phyloP scores from a whole-genome alignment of 1,140 invertebrate species.

The Aphelenchoides fujianensis region DNA sequence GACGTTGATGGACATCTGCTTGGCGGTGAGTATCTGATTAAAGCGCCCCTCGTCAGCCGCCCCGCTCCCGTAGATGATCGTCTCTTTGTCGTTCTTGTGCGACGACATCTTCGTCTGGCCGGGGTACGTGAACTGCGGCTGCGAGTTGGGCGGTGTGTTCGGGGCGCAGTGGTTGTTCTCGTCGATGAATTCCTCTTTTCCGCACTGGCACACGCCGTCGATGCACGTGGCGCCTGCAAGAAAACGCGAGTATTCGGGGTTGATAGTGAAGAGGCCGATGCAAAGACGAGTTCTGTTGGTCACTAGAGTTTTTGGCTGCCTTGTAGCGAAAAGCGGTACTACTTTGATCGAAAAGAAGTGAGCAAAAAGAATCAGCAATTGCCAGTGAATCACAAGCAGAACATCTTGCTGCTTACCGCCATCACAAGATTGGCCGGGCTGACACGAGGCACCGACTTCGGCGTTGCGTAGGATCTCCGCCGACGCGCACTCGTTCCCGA shows the following conservation, averaged over 20 bases:
- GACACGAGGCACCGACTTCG: slow-evolving; percentile 44
- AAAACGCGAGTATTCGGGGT: too few species aligned
- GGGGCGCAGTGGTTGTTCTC: slow-evolving; percentile 46
- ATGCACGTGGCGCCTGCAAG: slow-evolving; percentile 45
- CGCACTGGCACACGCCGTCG: slow-evolving; percentile 50
- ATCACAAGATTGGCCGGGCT: slow-evolving; percentile 35
- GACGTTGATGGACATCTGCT: slow-evolving; percentile 46
- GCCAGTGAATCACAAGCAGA: too few species aligned
- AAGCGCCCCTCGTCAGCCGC: slow-evolving; percentile 36
- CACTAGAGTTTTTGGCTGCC: too few species aligned
- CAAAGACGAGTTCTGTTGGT: too few species aligned
- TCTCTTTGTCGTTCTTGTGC: slow-evolving; percentile 20
- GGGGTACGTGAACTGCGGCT: slow-evolving; percentile 34
- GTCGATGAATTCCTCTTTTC: slow-evolving; percentile 37
- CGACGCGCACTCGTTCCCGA: slow-evolving; percentile 47
- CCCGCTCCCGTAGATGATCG: slow-evolving; percentile 38
- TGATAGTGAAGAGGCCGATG: too few species aligned
- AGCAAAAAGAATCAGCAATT: too few species aligned
- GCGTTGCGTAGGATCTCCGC: slow-evolving; percentile 37
- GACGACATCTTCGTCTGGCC: slow-evolving; percentile 3
- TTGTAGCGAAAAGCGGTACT: too few species aligned
- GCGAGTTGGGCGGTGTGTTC: slow-evolving; percentile 8
- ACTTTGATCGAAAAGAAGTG: too few species aligned
- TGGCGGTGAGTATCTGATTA: slow-evolving; percentile 48
- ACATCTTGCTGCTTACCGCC: too few species aligned